phyloP scores from a whole-genome alignment of 2,113 vertebrate genomes.

The Laterallus jamaicensis region DNA sequence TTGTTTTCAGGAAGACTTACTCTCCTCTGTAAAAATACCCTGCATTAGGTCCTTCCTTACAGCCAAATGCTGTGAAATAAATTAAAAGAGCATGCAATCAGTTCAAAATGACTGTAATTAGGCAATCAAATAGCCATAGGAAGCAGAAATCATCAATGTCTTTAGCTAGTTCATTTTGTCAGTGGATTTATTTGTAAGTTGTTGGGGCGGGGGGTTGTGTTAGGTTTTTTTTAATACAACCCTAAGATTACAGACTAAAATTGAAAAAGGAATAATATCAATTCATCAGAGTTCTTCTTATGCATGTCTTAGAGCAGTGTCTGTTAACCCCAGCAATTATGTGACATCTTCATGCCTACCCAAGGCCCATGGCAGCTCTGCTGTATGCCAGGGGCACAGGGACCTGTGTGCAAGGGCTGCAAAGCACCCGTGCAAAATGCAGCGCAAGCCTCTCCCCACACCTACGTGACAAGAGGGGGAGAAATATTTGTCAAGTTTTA shows the following conservation, averaged over 20 bases:
- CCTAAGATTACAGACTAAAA: constrained; percentile 23
- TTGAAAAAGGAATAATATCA: not conserved
- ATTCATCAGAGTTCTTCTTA: constrained; percentile 24
- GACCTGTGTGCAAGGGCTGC: not conserved
- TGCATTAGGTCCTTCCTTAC: constrained; percentile 18
- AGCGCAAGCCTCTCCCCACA: not conserved
- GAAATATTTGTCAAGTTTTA: constrained; percentile 6
- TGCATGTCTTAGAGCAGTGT: not conserved
- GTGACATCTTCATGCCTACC: not conserved
- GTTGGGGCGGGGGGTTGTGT: not conserved
- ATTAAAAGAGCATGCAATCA: constrained; percentile 69
- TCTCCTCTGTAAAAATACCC: not conserved
- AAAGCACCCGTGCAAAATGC: constrained; percentile 16
- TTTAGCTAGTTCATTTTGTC: constrained; percentile 14
- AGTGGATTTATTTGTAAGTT: constrained; percentile 13
- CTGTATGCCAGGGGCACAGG: not conserved
- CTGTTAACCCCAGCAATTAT: constrained; percentile 13
- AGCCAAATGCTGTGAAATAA: constrained; percentile 68
- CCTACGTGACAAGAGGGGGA: not conserved
- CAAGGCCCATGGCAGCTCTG: not conserved
- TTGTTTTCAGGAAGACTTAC: not conserved
- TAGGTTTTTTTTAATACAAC: not conserved
- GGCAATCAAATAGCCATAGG: constrained; percentile 56
- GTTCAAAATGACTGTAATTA: constrained; percentile 70
- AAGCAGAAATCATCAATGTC: constrained; percentile 46